A percentile compares a stretch with the other conserved stretches of the same genome.
Evolutionary conservation across 2,888 invertebrate species (phyloP).

Genomic region (Phania funesta): DNA sequence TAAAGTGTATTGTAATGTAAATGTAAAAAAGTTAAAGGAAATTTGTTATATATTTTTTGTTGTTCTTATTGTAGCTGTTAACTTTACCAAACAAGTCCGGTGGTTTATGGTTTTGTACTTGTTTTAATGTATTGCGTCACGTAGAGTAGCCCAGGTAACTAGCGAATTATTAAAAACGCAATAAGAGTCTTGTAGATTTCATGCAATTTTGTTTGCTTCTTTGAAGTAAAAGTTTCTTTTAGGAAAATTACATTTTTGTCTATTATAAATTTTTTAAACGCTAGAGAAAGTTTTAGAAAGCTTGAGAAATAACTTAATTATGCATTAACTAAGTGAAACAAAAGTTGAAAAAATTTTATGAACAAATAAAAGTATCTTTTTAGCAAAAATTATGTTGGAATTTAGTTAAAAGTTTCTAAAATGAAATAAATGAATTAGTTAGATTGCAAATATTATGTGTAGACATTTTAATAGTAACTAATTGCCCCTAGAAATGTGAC

Average conservation of each 20-base stretch:
- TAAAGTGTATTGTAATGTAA: not conserved
- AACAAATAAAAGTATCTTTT: too few species aligned
- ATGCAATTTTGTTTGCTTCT: not conserved
- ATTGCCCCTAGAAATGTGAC: too few species aligned
- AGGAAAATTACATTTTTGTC: not conserved
- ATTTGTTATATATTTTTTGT: too few species aligned
- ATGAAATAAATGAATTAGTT: too few species aligned
- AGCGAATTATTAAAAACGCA: constrained; percentile 4
- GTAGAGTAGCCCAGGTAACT: too few species aligned
- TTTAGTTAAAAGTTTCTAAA: too few species aligned
- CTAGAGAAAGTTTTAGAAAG: not conserved
- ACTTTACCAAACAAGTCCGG: constrained; percentile 23
- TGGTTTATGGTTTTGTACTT: not conserved
- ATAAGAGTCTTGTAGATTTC: constrained; percentile 9
- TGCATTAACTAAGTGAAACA: not conserved
- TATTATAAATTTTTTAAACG: not conserved
- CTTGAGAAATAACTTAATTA: not conserved
- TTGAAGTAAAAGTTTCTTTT: not conserved
- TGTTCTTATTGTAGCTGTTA: constrained; percentile 11
- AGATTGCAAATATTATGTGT: too few species aligned
- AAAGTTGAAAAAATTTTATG: not conserved
- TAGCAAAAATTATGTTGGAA: too few species aligned
- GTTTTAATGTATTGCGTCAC: not conserved
- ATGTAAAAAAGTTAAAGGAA: too few species aligned
- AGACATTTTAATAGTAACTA: too few species aligned